Base-by-base conservation (phyloP, 2,888 invertebrate species). In the Tetropium fuscum region DNA sequence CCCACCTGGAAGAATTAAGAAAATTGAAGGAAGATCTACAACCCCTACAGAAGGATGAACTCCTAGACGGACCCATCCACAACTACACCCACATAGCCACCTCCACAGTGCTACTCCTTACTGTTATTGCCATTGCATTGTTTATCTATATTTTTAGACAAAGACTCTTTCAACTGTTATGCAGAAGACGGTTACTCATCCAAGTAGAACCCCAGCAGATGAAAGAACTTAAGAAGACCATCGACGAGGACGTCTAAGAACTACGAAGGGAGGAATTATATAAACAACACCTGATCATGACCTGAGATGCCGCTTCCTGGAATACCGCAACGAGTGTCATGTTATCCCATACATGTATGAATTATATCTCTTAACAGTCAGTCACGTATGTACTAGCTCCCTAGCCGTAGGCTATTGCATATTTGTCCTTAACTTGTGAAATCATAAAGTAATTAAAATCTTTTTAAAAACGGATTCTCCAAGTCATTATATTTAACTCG, bases 241-340 rank as follows among this genome's bases (percentile, higher is more conserved):
- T 27, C n/a, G 27, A 27, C 27, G 27, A 27, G 27, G 27, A 27
- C 27, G 27, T n/a, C 27, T n/a, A 27, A 27, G 27, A 27, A 27
- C 27, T 27, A 27, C 8, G 7, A n/a, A 27, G 27, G 27, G 27
- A 27, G 27, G 27, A 27, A 27, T 27, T 27, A 27, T 27, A 27
- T 27, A 27, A n/a, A 2, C 27, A 27, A n/a, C n/a, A n/a, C n/a
- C n/a, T n/a, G n/a, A n/a, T n/a, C n/a, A n/a, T n/a, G n/a, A n/a
- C n/a, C n/a, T n/a, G n/a, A n/a, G n/a, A n/a, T n/a, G n/a, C n/a
- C n/a, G n/a, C n/a, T n/a, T n/a, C n/a, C n/a, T n/a, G n/a, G n/a
- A n/a, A n/a, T n/a, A n/a, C n/a, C n/a, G n/a, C n/a, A n/a, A n/a
- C n/a, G n/a, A n/a, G n/a, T n/a, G n/a, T n/a, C n/a, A n/a, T n/a